Percentiles rank a stretch among this genome's conserved stretches.
Conservation (phyloP, 2,797 vertebrate species). For the Antrozous pallidus region DNA sequence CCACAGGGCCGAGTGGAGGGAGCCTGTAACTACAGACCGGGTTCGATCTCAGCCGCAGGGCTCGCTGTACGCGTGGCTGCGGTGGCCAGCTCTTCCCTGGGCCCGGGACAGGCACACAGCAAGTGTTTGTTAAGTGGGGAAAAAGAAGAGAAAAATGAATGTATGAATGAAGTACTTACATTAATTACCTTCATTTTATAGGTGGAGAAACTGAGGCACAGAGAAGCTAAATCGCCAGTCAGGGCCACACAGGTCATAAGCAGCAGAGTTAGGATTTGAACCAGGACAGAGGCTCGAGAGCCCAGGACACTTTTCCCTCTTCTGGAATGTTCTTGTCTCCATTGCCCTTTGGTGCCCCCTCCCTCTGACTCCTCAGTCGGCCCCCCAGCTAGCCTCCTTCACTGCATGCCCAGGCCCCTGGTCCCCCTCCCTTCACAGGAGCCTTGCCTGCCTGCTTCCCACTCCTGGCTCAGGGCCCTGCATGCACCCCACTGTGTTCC, state of each 20-base stretch:
- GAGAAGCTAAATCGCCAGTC: background rate
- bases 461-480: background rate
- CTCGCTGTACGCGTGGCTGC: background rate
- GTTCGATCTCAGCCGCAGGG: background rate
- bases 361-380: background rate
- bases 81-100: background rate
- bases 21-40: too few relatives aligned
- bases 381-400: background rate
- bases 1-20: accelerated
- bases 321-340: background rate
- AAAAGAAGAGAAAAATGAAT: background rate
- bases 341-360: background rate
- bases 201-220: background rate
- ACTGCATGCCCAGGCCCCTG: too few relatives aligned
- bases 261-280: background rate
- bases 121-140: background rate
- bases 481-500: too few relatives aligned
- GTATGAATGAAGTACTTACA: background rate
- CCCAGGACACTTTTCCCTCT: background rate
- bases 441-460: background rate
- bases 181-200: background rate
- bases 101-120: background rate
- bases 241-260: background rate
- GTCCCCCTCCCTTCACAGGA: background rate
- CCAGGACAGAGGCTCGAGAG: background rate